Base-by-base conservation (phyloP, 2,888 invertebrate genomes). In the Hemistola chrysoprasaria region DNA sequence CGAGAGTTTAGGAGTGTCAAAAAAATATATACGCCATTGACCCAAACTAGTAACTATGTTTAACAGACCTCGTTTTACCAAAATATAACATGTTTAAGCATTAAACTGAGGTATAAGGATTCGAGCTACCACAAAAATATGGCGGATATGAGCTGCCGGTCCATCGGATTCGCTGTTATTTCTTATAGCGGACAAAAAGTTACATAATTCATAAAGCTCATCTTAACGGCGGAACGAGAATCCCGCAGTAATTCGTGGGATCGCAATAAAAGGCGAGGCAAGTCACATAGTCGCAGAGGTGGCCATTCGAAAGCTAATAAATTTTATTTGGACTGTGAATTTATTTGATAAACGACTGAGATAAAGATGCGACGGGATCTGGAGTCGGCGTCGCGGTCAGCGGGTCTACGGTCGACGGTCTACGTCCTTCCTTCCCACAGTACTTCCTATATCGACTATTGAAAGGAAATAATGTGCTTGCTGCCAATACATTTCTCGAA, bases 331-430 rank as follows among this genome's bases (percentile, higher is more conserved):
- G 72, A 69, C 74, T 74, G 70, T 74, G 82, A 83, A 78, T 84
- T 82, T 82, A 81, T 81, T 83, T 83, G 83, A 84, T 83, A 81
- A 82, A 82, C 76, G 80, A 65, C 63, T 50, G 40, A 71, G 83
- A 84, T 84, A 82, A 78, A 73, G 71, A 71, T 68, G 67, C 70
- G 66, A 31, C 66, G 51, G 59, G 59, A 60, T 59, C 56, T 56
- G 55, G 62, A 58, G 59, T 68, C 37, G 11, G 71, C 65, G 65
- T 70, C 69, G 70, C 61, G 73, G 75, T 75, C 78, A 77, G 73
- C 43, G 56, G 40, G 38, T 41, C 53, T 53, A 56, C 16, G 3
- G 25, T 26, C 11, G 25, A 34, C 23, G 34, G 34, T 30, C 20
- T n/a, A n/a, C 23, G 42, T 44, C 50, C 45, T 45, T 50, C 47